Conservation (phyloP, 2,888 invertebrate genomes). For the Lepidochrysops patricia region DNA sequence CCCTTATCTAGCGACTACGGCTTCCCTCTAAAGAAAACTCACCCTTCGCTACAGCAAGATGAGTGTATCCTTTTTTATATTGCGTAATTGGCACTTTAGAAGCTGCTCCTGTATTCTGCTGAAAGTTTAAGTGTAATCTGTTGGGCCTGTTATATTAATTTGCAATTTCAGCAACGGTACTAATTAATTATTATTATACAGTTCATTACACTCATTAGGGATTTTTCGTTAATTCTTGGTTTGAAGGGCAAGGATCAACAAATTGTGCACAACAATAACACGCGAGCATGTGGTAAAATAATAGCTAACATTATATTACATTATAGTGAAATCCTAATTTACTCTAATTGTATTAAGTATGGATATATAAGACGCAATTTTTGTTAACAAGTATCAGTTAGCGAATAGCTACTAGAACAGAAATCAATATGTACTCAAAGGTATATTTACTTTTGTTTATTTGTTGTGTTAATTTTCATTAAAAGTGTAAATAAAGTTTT, state of each 20-base stretch:
- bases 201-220: background rate
- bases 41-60: no score
- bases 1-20: no score
- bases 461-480: no score
- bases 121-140: no score
- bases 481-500: background rate
- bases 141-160: no score
- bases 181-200: background rate
- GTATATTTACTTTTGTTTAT: conserved; percentile 30
- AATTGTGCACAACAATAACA: conserved; percentile 21
- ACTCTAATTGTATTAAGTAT: conserved; percentile 53
- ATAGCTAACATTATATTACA: conserved; percentile 39
- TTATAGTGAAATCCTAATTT: conserved; percentile 58
- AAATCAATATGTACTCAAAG: conserved; percentile 54
- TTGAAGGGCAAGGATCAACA: background rate
- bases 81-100: no score
- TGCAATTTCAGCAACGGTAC: no score
- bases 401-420: conserved; percentile 36
- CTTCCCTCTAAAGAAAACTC: no score
- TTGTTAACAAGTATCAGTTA: conserved; percentile 50
- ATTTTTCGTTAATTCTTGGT: background rate
- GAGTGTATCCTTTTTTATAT: no score
- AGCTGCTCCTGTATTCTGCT: no score
- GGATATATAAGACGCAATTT: conserved; percentile 59
- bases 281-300: conserved; percentile 24